A percentile compares a stretch with the other conserved stretches of the same genome.
Conservation (phyloP, 1,140 invertebrate species). For the Drosophila kohkoa region DNA sequence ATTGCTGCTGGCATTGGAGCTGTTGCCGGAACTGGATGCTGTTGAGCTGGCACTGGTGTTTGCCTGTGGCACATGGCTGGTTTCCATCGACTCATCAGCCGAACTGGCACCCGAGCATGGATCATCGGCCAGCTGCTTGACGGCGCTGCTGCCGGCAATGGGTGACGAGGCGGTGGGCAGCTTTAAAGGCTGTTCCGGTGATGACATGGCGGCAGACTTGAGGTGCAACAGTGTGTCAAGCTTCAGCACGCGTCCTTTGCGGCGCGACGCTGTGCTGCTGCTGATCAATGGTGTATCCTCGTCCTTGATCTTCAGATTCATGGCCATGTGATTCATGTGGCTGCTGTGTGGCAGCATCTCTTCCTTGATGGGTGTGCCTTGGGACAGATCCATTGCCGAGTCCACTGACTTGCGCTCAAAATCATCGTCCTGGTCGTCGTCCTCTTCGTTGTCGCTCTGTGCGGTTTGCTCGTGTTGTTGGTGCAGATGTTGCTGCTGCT, state of each 20-base stretch:
- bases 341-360: conserved; percentile 51
- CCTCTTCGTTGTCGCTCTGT: conserved; percentile 53
- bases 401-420: conserved; percentile 77
- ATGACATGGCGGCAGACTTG: conserved; percentile 62
- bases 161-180: conserved; percentile 68
- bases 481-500: conserved; percentile 45
- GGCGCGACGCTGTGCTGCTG: conserved; percentile 61
- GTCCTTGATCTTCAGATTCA: conserved; percentile 75
- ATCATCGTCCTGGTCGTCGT: conserved; percentile 78
- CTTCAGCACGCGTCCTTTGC: conserved; percentile 77
- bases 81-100: conserved; percentile 77
- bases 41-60: conserved; percentile 77
- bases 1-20: conserved; percentile 85
- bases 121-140: conserved; percentile 63
- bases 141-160: conserved; percentile 50
- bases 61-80: conserved; percentile 57
- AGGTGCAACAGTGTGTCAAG: conserved; percentile 69
- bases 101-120: conserved; percentile 66
- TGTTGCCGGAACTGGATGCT: conserved; percentile 78
- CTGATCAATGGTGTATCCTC: conserved; percentile 77
- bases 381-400: conserved; percentile 81
- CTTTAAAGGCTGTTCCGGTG: conserved; percentile 64
- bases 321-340: conserved; percentile 50
- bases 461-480: conserved; percentile 25
- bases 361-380: conserved; percentile 76